A percentile compares a stretch with the other conserved stretches of the same genome.
Conservation (phyloP, 2,113 vertebrate species). For the Rhizomys pruinosus region DNA sequence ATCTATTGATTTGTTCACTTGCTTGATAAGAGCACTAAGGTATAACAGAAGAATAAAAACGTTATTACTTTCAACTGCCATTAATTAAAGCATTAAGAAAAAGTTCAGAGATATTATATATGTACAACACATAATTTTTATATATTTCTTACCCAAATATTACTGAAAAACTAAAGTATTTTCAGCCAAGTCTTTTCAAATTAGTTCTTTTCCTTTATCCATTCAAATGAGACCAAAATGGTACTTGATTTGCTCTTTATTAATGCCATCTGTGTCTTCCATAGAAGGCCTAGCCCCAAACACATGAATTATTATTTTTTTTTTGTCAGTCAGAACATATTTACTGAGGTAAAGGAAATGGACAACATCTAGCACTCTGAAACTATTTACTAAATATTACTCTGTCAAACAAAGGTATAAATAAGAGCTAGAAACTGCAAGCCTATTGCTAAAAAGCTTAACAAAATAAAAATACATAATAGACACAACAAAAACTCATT, state of each 20-base stretch:
- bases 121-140: not conserved
- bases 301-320: not conserved
- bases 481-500: not conserved
- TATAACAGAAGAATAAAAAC: conserved; percentile 39
- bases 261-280: not conserved
- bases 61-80: not conserved
- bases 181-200: not conserved
- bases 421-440: not conserved
- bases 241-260: conserved; percentile 32
- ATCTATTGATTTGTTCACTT: conserved; percentile 94
- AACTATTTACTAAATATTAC: not conserved
- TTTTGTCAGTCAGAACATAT: not conserved
- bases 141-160: not conserved
- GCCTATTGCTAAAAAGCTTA: not conserved
- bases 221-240: conserved; percentile 48
- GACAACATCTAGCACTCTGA: not conserved
- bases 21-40: conserved; percentile 92
- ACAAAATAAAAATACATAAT: not conserved
- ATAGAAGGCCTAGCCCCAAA: not conserved
- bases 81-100: conserved; percentile 27
- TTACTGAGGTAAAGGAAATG: conserved; percentile 2
- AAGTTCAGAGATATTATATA: not conserved
- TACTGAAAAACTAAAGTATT: conserved; percentile 7
- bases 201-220: not conserved
- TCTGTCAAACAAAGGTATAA: not conserved